These are phyloP conservation scores for Lepeophtheirus nordmannii DNA, from an alignment of 2,888 invertebrate species.

Conservation along the genomic window DNA sequence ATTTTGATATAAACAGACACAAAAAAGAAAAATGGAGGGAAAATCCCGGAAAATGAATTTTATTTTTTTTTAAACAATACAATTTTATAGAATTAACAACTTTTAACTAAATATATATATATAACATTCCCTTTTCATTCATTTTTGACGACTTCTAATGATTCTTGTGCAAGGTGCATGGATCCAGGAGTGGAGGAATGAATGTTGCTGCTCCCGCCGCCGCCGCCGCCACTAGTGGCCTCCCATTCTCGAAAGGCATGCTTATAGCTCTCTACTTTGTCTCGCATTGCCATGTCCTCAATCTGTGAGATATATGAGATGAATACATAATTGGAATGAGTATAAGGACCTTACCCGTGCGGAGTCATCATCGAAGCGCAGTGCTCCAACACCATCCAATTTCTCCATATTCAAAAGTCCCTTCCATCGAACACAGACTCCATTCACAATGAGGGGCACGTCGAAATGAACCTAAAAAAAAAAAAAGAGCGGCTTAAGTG, in stretches of 20 bases:
- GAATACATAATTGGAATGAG: neutral
- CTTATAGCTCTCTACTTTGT: conserved; percentile 82
- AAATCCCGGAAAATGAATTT: no score
- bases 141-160: no score
- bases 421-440: conserved; percentile 90
- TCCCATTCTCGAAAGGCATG: conserved; percentile 71
- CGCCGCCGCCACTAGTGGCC: conserved; percentile 31
- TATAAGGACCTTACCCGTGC: neutral
- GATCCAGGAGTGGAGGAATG: no score
- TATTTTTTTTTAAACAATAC: no score
- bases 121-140: no score
- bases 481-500: conserved; percentile 30
- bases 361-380: conserved; percentile 68
- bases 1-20: no score
- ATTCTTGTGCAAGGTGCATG: no score
- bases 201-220: no score
- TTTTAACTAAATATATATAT: no score
- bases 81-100: no score
- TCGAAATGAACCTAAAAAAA: conserved; percentile 73
- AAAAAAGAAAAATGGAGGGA: no score
- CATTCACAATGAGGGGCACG: conserved; percentile 83
- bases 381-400: conserved; percentile 77
- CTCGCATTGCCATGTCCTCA: conserved; percentile 70
- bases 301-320: conserved; percentile 31
- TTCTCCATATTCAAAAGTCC: conserved; percentile 86